Evolutionary conservation across 2,888 invertebrate genomes (phyloP), one percentile per base, ranked within the genome.

Genomic region (Didymodactylos carnosus): DNA sequence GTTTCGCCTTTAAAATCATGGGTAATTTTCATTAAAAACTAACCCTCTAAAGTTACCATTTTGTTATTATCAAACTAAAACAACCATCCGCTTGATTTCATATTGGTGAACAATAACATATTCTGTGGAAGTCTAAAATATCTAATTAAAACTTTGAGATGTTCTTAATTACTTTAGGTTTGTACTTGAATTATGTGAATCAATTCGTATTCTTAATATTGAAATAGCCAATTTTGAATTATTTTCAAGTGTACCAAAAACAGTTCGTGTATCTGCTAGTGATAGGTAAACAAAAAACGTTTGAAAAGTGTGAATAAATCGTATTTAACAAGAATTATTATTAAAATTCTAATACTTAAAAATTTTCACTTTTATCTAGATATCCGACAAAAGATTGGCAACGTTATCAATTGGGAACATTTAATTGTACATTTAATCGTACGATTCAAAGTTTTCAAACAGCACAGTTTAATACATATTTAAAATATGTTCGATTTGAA

Each of bases 211-310:
- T 6, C 91, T 80, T 53, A 78, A 79, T 40, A 89, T 98, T 76
- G 94, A 97, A 80, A 85, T 98, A 78, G 98, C 94, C 5, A 98
- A 98, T 84, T 92, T 93, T 82, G 98, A 99, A 84, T 85, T 98
- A 76, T 99, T 98, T 84, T 95, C 97, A 11, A 97, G 95, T 0
- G 91, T 91, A 39, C 95, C 95, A 19, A 91, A 91, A 83, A 91
- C 92, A 77, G 90, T 98, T 81, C 88, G 89, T n/a, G 78, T 84
- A 25, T 79, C 75, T 73, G 77, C 80, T 39, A 82, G 82, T 77
- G 83, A 83, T 75, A 79, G 83, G 82, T 83, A 69, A 75, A 78
- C 75, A 41, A 39, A 13, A n/a, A n/a, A n/a, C n/a, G n/a, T n/a
- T n/a, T n/a, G n/a, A n/a, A n/a, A n/a, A n/a, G n/a, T n/a, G n/a